Conservation (phyloP, 2,888 invertebrate genomes). For the Acheta domesticus region DNA sequence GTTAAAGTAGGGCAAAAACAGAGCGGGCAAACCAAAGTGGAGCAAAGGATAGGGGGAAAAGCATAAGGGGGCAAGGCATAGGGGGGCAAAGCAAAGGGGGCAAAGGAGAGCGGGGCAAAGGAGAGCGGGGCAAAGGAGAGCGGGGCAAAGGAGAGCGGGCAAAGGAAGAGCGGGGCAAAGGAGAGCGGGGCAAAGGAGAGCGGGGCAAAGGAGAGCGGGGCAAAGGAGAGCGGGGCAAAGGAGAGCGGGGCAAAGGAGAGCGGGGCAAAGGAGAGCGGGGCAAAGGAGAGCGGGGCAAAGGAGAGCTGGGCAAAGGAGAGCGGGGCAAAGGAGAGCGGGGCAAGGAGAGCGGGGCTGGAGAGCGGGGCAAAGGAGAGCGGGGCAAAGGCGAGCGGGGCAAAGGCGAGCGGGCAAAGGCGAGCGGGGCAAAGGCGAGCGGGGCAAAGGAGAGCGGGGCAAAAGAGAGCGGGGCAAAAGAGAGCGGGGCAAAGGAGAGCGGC, state of each 20-base stretch:
- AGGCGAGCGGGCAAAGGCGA: conserved; percentile 26
- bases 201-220: conserved; percentile 25
- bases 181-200: conserved; percentile 26
- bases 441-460: conserved; percentile 28
- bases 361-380: conserved; percentile 26
- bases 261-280: conserved; percentile 28
- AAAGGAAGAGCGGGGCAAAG: conserved; percentile 26
- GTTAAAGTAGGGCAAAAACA: neutral
- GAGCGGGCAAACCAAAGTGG: neutral
- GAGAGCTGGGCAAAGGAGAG: conserved; percentile 26
- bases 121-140: conserved; percentile 27
- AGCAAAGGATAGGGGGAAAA: neutral
- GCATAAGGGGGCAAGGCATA: conserved; percentile 24
- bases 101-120: conserved; percentile 21
- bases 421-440: conserved; percentile 24
- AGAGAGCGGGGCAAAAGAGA: conserved; percentile 27
- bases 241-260: conserved; percentile 29
- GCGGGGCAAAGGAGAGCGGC: conserved; percentile 27
- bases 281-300: conserved; percentile 22
- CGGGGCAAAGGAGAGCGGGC: conserved; percentile 23
- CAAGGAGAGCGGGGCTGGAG: no score
- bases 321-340: conserved; percentile 23
- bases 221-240: conserved; percentile 22
- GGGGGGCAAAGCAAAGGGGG: conserved; percentile 23
- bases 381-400: conserved; percentile 28